phyloP scores from a whole-genome alignment of 2,113 vertebrate species.

The Lepidothrix coronata region DNA sequence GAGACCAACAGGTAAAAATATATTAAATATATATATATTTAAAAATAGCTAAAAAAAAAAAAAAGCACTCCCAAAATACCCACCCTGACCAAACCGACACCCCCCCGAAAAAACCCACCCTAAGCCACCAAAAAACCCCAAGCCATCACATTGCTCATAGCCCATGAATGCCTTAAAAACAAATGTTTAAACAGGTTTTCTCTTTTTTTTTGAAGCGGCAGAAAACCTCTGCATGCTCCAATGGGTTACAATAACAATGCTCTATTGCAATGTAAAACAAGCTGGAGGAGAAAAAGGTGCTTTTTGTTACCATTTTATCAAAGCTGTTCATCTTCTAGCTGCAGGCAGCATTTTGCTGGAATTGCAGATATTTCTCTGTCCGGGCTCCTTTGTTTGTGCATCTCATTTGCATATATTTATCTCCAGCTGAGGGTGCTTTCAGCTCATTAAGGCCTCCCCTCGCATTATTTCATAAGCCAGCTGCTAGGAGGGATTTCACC shows the following conservation, averaged over 20 bases:
- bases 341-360: conserved; percentile 85
- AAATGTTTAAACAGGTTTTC: conserved; percentile 80
- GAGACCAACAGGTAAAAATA: conserved; percentile 72
- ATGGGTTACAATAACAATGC: conserved; percentile 80
- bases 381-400: conserved; percentile 90
- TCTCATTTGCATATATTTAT: conserved; percentile 99
- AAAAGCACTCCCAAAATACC: not conserved
- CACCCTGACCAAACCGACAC: not conserved
- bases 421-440: conserved; percentile 88
- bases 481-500: conserved; percentile 91
- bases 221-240: conserved; percentile 74
- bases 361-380: conserved; percentile 88
- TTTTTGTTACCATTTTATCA: conserved; percentile 96
- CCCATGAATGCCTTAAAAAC: conserved; percentile 79
- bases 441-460: conserved; percentile 91
- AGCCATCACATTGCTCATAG: conserved; percentile 63
- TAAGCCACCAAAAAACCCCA: not conserved
- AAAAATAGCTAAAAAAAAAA: not conserved
- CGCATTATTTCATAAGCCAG: conserved; percentile 89
- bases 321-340: conserved; percentile 91
- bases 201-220: conserved; percentile 65
- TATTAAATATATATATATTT: not conserved
- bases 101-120: not conserved
- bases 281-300: conserved; percentile 82
- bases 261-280: conserved; percentile 85